A percentile compares a stretch with the other conserved stretches of the same genome.
phyloP scores from a whole-genome alignment of 35 echinoderm and acorn worm species.

The Acanthaster planci region DNA sequence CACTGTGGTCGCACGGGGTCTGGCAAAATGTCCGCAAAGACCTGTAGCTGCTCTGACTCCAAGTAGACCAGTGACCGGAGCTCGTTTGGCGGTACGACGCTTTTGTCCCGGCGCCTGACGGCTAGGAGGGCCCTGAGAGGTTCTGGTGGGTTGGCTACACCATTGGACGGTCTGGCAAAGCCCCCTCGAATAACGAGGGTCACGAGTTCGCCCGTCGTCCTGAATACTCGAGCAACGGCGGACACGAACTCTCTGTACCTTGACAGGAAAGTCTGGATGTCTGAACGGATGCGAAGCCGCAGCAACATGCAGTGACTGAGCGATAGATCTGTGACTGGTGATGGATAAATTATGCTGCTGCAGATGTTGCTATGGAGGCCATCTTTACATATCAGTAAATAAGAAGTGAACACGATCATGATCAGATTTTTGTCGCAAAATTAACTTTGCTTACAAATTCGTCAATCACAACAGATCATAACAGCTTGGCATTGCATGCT shows the following conservation, averaged over 20 bases:
- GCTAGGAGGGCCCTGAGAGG: background rate
- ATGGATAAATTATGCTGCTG: background rate
- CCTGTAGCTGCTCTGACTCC: background rate
- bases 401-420: no score
- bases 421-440: no score
- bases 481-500: no score
- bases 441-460: no score
- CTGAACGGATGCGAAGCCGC: conserved; percentile 3
- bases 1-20: background rate
- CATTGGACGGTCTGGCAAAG: background rate
- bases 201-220: background rate
- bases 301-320: background rate
- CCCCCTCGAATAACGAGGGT: background rate
- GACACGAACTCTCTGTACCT: background rate
- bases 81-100: background rate
- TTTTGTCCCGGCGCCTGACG: background rate
- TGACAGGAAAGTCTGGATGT: background rate
- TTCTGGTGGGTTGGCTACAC: background rate
- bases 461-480: no score
- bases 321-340: background rate
- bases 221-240: background rate
- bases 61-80: conserved; percentile 1
- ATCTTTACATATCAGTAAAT: background rate
- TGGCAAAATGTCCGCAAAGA: background rate
- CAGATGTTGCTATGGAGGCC: background rate